A percentile compares a stretch with the other conserved stretches of the same genome.
phyloP scores from a whole-genome alignment of 37 sponge, comb jelly and placozoan species.

The Haliclona indistincta region DNA sequence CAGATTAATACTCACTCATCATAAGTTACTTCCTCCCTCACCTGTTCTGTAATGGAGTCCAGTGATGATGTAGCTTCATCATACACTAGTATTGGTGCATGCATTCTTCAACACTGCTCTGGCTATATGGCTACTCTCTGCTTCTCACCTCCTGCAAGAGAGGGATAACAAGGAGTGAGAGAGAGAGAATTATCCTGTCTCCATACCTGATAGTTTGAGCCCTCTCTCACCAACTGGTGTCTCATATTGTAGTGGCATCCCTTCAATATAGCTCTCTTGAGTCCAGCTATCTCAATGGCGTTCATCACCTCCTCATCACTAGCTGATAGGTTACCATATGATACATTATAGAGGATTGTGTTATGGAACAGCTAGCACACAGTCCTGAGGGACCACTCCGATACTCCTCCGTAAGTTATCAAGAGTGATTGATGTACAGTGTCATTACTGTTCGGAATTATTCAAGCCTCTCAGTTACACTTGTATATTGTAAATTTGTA shows the following conservation, averaged over 20 bases:
- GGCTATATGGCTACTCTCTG: slow-evolving; percentile 95
- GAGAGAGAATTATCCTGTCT: too few relatives aligned
- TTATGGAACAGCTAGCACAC: slow-evolving; percentile 93
- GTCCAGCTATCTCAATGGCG: slow-evolving; percentile 76
- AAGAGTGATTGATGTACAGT: too few relatives aligned
- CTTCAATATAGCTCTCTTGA: slow-evolving; percentile 66
- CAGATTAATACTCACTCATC: too few relatives aligned
- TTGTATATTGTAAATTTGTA: too few relatives aligned
- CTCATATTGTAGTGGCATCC: slow-evolving; percentile 82
- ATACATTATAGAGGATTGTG: slow-evolving; percentile 86
- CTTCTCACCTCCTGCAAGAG: slow-evolving; percentile 94
- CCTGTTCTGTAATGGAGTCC: slow-evolving; percentile 94
- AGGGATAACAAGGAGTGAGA: too few relatives aligned
- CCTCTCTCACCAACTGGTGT: slow-evolving; percentile 98
- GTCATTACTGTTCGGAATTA: too few relatives aligned
- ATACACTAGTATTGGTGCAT: slow-evolving; percentile 93
- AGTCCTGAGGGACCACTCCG: slow-evolving; percentile 95
- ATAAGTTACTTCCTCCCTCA: background rate
- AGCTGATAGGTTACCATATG: slow-evolving; percentile 83
- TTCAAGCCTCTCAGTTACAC: too few relatives aligned
- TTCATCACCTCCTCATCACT: slow-evolving; percentile 69
- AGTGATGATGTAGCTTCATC: slow-evolving; percentile 98
- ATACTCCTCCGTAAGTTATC: slow-evolving; percentile 70
- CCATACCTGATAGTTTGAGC: slow-evolving; percentile 82
- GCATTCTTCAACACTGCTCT: slow-evolving; percentile 89